Base-by-base conservation (phyloP, 2,888 invertebrate genomes). In the Tillus elongatus region DNA sequence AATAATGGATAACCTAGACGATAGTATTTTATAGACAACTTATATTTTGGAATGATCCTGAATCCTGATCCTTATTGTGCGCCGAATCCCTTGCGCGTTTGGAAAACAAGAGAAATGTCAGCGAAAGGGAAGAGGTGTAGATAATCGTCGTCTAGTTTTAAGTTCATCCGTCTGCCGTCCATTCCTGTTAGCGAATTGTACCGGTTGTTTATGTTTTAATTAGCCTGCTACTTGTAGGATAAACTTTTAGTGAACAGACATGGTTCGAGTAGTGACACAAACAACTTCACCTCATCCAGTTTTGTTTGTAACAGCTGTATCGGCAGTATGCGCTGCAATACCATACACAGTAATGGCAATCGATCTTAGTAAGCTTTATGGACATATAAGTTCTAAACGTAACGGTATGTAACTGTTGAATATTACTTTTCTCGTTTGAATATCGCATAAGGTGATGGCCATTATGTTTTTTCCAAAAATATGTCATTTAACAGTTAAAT, bases 311-410 rank as follows among this genome's bases (percentile, higher is more conserved):
- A 49, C 49, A 45, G 71, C 75, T 54, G 67, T 76, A 40, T 71
- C 74, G 48, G 73, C 75, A 34, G 66, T 78, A 51, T 74, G 79
- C 64, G 73, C 77, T 55, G 72, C 78, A 51, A 71, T 79, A 56
- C 80, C 81, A 33, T 73, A 73, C 52, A 71, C 75, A 37, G 77
- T 75, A 51, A 71, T 74, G 60, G 81, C 83, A 46, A 77, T 88
- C 52, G 87, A 88, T 70, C 74, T 88, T 52, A 83, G 81, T 66
- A 76, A 82, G 45, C 75, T 88, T 39, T 87, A 88, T 57, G 86
- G 85, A 11, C 86, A 86, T 60, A 67, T 75, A 49, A 76, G 75
- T 57, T 72, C 75, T 43, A 83, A 83, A 60, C 68, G 82, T 50
- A 76, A 77, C 51, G 82, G 82, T 82, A 57, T 75, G 76, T 67